Conservation (phyloP, 2,113 vertebrate genomes). For the Bothrops jararaca region DNA sequence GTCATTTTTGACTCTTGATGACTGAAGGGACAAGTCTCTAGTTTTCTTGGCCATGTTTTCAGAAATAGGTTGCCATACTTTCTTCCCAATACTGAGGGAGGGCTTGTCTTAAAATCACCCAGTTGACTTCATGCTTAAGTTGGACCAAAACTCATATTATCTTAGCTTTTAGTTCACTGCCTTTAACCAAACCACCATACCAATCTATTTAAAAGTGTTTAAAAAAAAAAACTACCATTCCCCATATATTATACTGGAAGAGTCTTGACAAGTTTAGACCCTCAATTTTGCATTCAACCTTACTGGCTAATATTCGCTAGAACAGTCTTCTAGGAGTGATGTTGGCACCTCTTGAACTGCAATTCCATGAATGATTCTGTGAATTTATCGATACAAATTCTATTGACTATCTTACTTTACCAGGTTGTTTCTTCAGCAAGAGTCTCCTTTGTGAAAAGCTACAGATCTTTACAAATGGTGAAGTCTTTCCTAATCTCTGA, state of each 20-base stretch:
- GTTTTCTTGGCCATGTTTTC: background rate
- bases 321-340: background rate
- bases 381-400: background rate
- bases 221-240: background rate
- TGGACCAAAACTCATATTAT: background rate
- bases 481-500: background rate
- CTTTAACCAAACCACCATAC: background rate
- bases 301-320: background rate
- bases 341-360: background rate
- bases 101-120: background rate
- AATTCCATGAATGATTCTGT: background rate
- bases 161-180: background rate
- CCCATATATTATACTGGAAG: background rate
- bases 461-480: background rate
- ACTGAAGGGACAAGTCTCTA: background rate
- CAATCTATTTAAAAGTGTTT: background rate
- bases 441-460: background rate
- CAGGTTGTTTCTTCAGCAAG: background rate
- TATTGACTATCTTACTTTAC: background rate
- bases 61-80: background rate
- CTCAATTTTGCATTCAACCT: background rate
- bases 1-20: background rate
- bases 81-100: background rate
- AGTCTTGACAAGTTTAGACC: background rate
- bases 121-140: background rate